phyloP scores from a whole-genome alignment of 2,113 vertebrate genomes.

The Bufo gargarizans region DNA sequence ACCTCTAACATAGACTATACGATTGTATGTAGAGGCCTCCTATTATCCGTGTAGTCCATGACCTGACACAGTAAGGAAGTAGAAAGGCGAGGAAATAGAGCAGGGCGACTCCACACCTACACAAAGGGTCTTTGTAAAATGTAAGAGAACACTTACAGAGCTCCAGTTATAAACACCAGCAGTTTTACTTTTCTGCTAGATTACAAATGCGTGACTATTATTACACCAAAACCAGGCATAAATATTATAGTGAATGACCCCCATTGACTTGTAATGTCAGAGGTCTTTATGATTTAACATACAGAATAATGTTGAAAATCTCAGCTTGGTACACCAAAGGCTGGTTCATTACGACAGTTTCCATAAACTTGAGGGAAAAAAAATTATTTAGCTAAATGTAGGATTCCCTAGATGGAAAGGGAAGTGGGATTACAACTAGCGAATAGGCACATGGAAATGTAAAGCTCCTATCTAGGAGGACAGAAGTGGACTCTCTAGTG shows the following conservation, averaged over 20 bases:
- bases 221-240: too few species aligned
- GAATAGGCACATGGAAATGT: neutral
- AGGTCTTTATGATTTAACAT: too few species aligned
- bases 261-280: too few species aligned
- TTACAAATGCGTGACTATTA: too few species aligned
- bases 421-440: neutral
- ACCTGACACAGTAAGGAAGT: neutral
- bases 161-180: neutral
- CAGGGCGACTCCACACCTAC: neutral
- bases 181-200: too few species aligned
- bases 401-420: neutral
- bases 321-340: too few species aligned
- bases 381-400: neutral
- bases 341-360: neutral
- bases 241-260: too few species aligned
- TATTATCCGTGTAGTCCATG: neutral
- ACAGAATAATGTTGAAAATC: too few species aligned
- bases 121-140: neutral
- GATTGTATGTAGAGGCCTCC: neutral
- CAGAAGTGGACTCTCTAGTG: too few species aligned
- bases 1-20: neutral
- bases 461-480: too few species aligned
- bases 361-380: neutral
- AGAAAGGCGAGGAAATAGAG: neutral
- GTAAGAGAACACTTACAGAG: neutral